phyloP scores from a whole-genome alignment of 2,888 invertebrate species.

The Rhabditophanes sp. region DNA sequence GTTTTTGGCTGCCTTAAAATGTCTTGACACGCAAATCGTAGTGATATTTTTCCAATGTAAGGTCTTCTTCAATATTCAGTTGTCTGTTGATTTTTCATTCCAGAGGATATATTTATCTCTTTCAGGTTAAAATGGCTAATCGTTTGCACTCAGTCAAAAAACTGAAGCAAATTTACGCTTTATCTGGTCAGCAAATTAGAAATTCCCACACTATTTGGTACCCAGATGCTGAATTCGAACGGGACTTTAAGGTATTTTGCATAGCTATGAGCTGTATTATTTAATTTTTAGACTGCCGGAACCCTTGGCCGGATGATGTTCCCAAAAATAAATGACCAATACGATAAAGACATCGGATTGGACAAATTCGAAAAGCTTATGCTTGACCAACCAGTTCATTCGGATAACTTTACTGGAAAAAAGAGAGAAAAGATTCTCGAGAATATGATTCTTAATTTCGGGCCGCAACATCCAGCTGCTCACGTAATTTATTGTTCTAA shows the following conservation, averaged over 20 bases:
- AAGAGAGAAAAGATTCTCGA: conserved; percentile 61
- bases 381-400: conserved; percentile 15
- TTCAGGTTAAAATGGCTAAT: too few species aligned
- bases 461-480: conserved; percentile 84
- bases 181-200: conserved; percentile 7
- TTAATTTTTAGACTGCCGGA: too few species aligned
- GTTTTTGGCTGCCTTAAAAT: too few species aligned
- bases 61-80: too few species aligned
- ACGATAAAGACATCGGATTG: conserved; percentile 20
- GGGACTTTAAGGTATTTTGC: conserved; percentile 32
- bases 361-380: conserved; percentile 18
- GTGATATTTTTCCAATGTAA: too few species aligned
- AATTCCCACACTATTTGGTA: conserved; percentile 40
- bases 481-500: too few species aligned
- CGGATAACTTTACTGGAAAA: conserved; percentile 23
- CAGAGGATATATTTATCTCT: too few species aligned
- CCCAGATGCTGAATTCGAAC: conserved; percentile 40
- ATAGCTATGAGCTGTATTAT: too few species aligned
- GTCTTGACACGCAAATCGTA: too few species aligned
- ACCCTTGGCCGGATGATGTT: conserved; percentile 24
- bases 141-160: too few species aligned
- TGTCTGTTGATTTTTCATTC: too few species aligned
- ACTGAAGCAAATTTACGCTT: too few species aligned
- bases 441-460: conserved; percentile 73
- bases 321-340: conserved; percentile 20